Conservation (phyloP, 2,113 vertebrate genomes). For the Tachuris rubrigastra region DNA sequence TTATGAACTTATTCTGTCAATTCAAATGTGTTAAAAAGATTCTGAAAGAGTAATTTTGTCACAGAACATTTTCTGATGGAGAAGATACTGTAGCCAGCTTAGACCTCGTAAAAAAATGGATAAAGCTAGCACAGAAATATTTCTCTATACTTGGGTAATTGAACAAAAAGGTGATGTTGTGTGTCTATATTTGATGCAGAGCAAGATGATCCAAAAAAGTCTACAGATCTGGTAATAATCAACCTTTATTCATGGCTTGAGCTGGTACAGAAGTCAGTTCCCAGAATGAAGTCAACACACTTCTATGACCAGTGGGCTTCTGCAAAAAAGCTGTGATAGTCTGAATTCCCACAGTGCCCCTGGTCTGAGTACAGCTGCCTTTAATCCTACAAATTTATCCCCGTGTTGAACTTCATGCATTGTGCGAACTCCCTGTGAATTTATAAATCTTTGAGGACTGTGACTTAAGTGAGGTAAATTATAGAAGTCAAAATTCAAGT, state of each 20-base stretch:
- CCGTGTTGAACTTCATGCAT: background rate
- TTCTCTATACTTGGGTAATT: background rate
- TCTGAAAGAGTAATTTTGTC: background rate
- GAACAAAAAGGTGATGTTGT: background rate
- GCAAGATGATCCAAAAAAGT: background rate
- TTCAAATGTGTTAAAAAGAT: background rate
- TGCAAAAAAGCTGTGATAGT: background rate
- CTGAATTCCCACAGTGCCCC: background rate
- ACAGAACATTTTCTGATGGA: background rate
- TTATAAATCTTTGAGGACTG: background rate
- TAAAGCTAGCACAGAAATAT: background rate
- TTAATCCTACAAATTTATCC: background rate
- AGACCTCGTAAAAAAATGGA: background rate
- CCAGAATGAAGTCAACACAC: background rate
- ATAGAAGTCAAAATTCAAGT: constrained; percentile 29
- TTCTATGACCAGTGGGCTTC: background rate
- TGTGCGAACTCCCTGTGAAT: background rate
- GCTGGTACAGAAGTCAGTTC: background rate
- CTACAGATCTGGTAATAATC: background rate
- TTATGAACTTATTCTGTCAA: background rate
- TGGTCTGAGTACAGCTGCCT: background rate
- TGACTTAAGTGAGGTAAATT: constrained; percentile 1
- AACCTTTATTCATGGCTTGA: background rate
- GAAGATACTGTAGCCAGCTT: background rate
- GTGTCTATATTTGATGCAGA: background rate